Conservation (phyloP, 2,113 vertebrate species). For the Ctenodactylus gundi region DNA sequence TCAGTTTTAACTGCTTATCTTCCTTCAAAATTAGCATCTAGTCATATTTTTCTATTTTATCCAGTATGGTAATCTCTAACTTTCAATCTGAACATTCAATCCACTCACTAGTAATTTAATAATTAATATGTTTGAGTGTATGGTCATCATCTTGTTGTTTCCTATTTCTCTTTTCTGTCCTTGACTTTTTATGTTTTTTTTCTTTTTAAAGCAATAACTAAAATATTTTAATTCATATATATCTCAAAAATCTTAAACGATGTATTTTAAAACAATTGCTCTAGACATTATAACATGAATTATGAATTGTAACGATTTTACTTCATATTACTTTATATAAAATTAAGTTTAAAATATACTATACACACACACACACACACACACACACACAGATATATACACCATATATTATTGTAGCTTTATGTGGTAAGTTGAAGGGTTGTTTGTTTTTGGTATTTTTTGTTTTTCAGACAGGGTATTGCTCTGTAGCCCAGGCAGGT, state of each 20-base stretch:
- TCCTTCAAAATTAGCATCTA: not conserved
- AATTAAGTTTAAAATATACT: too few species aligned
- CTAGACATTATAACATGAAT: not conserved
- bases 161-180: not conserved
- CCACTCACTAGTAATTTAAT: not conserved
- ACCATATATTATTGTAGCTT: too few species aligned
- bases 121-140: not conserved
- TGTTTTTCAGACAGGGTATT: too few species aligned
- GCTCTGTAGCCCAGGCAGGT: too few species aligned
- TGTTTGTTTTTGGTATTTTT: too few species aligned
- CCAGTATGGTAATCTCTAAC: not conserved
- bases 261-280: not conserved
- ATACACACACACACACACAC: too few species aligned
- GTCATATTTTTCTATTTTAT: not conserved
- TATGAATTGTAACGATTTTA: not conserved
- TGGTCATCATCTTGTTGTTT: not conserved
- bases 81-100: not conserved
- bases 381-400: too few species aligned
- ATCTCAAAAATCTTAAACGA: not conserved
- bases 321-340: not conserved
- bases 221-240: not conserved
- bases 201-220: not conserved
- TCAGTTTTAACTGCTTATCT: not conserved
- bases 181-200: not conserved
- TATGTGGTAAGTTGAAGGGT: too few species aligned